Base-by-base conservation (phyloP, 2,888 invertebrate species). In the Lottia gigantea region DNA sequence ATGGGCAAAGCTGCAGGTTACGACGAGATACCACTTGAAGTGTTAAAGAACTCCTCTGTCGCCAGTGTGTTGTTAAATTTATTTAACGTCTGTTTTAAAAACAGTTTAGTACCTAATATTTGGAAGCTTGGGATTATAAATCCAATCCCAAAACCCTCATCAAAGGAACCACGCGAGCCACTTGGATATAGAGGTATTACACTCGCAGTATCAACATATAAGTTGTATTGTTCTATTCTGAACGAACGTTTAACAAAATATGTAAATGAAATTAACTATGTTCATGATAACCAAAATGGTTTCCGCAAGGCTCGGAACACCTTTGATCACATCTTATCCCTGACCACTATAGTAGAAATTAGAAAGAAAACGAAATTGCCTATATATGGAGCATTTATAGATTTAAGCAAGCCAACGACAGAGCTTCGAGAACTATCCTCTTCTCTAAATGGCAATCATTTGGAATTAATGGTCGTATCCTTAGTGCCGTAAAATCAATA, bases 211-310 rank as follows among this genome's bases (percentile, higher is more conserved):
- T n/a, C 68, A 16, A 63, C 71, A 46, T 75, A 75, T 64, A 75
- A 67, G n/a, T 19, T 74, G 16, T 74, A 71, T 49, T 72, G 73
- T 70, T 45, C 64, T 49, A 64, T 75, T 14, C 64, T 75, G 62
- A 75, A 73, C 66, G 46, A 64, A 7, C 19, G 73, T 26, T 31
- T 75, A n/a, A 25, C 19, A 25, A 66, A 55, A 23, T 71, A 67
- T 67, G 46, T 40, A 8, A 71, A 72, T 19, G 40, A 26, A n/a
- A 65, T 68, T 23, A 46, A 68, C 45, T 63, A 66, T 19, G n/a
- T 71, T 14, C 63, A n/a, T 15, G 73, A 74, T 68, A 72, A 75
- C 26, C 72, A 72, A 45, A 73, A 72, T 49, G 69, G 72, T 47
- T 76, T 76, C 49, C 46, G 71, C 16, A 74, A 67, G 64, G 49